Evolutionary conservation across 2,888 invertebrate species (phyloP), one percentile per base, ranked within the genome.

Genomic region (Latrodectus elegans): DNA sequence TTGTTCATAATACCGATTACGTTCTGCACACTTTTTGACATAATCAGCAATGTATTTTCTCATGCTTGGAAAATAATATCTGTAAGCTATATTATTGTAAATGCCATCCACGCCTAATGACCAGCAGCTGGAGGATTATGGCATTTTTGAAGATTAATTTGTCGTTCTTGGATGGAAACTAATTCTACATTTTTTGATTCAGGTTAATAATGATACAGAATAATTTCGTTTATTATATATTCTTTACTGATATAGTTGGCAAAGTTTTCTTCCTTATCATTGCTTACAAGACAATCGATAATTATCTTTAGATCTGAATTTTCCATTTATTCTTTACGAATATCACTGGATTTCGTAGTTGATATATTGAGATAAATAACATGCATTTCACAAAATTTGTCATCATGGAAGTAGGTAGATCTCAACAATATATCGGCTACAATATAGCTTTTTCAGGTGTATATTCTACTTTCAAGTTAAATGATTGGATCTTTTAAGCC

Each of bases 401-500:
- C 49, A 12, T 53, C 53, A 53, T 74, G 8, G 11, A 17, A 8
- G 17, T 49, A 74, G 14, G 6, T 1, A 8, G 74, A 49, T 1
- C 74, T 6, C 8, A 26, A 71, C 8, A 26, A 17, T 8, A 71
- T 1, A 53, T 51, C 74, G 14, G 74, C 53, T 53, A 74, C 6
- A 17, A 74, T 53, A 55, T 74, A 55, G 53, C 12, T 53, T 74
- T 74, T 74, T 53, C 74, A n/a, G 74, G 55, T 52, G 38, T 53
- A 8, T 74, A 52, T 17, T n/a, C n/a, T n/a, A n/a, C n/a, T n/a
- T n/a, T n/a, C n/a, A n/a, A n/a, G n/a, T n/a, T n/a, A n/a, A n/a
- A n/a, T n/a, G n/a, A n/a, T n/a, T 74, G 74, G 10, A 74, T 17
- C 52, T 74, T 17, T 17, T 52, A 74, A n/a, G 74, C 52, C 74